phyloP scores from a whole-genome alignment of 2,113 vertebrate genomes.

The Steatornis caripensis region DNA sequence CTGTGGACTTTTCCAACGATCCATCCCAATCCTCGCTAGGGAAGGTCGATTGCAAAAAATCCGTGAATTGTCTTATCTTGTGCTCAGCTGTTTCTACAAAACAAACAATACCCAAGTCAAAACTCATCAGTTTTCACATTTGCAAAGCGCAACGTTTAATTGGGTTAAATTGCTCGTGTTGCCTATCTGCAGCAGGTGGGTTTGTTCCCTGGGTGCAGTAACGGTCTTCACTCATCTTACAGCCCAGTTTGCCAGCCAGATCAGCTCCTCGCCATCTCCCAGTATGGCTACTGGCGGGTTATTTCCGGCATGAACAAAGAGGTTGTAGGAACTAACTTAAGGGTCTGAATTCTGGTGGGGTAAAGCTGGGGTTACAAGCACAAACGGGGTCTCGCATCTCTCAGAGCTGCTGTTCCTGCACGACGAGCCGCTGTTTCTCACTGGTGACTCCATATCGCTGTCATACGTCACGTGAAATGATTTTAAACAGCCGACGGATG shows the following conservation, averaged over 20 bases:
- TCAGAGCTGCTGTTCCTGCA: background rate
- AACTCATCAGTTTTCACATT: background rate
- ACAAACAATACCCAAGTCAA: background rate
- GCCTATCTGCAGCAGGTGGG: accelerated
- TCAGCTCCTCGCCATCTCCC: background rate
- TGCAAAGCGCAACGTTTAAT: background rate
- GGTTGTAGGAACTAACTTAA: background rate
- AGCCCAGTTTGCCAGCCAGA: too few relatives aligned
- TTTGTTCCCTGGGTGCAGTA: background rate
- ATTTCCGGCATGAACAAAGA: too few relatives aligned
- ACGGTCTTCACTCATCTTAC: accelerated
- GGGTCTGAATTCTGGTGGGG: background rate
- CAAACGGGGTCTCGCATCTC: background rate
- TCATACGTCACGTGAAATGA: background rate
- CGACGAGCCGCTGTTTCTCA: background rate
- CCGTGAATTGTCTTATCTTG: background rate
- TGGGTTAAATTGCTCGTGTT: background rate
- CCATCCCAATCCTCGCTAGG: background rate
- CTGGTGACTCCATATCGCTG: background rate
- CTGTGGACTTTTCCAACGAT: background rate
- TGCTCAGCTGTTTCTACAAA: background rate
- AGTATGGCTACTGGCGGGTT: accelerated
- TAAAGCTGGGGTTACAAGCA: background rate
- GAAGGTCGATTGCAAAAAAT: background rate
- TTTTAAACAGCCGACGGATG: background rate